These are phyloP conservation scores for Sylvilagus floridanus DNA, from an alignment of 2,797 vertebrate species.

Conservation along the genomic window DNA sequence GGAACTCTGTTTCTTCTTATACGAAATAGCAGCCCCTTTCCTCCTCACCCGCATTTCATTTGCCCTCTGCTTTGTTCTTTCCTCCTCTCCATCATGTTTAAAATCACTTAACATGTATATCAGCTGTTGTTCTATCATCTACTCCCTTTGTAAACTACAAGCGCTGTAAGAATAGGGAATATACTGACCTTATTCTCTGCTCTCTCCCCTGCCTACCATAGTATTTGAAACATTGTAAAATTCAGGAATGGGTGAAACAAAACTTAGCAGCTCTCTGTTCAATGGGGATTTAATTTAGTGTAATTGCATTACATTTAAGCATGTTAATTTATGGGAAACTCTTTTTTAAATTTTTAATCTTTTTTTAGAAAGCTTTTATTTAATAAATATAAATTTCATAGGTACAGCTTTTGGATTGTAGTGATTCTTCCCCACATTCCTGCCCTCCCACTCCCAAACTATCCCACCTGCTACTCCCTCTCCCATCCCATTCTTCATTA, in stretches of 20 bases:
- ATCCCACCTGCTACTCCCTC: no score
- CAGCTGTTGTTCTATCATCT: not conserved
- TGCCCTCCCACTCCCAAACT: no score
- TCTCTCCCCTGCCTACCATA: not conserved
- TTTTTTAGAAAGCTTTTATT: no score
- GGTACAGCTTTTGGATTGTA: no score
- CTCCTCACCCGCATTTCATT: no score
- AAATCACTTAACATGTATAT: no score
- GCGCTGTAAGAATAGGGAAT: not conserved
- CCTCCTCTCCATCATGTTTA: not conserved
- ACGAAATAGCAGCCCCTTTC: not conserved
- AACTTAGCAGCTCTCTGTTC: not conserved
- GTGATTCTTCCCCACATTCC: no score
- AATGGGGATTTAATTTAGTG: not conserved
- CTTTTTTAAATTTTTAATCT: no score
- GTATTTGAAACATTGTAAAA: not conserved
- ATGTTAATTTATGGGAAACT: not conserved
- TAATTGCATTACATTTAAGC: not conserved
- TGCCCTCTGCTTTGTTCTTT: not conserved
- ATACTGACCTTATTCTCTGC: not conserved
- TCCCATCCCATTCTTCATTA: no score
- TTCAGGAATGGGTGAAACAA: not conserved
- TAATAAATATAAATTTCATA: no score
- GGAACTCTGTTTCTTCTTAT: not conserved
- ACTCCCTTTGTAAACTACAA: no score